Base-by-base conservation (phyloP, 2,113 vertebrate species). In the Ophiodon elongatus region DNA sequence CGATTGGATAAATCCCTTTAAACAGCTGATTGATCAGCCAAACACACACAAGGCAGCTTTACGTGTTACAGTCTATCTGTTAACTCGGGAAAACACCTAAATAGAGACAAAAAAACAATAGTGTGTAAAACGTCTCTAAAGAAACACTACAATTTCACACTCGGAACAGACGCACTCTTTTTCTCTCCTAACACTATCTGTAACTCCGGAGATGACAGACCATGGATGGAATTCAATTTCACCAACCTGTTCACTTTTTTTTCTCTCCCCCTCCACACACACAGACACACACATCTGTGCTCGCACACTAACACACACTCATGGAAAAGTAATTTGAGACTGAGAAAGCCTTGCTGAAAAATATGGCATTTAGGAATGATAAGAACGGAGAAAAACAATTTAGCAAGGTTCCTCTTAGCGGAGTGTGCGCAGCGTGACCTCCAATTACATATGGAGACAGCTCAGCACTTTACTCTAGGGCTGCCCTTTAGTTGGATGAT, bases 161-260 rank as follows among this genome's bases (percentile, higher is more conserved):
- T 77, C 15, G 2, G 37, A 62, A 60, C 43, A 76, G 75, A 60
- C 41, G 43, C 63, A 50, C 52, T 76, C 54, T 57, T 66, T 83
- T 73, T 69, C 72, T 60, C 59, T 70, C 27, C 73, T 79, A 66
- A 66, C 76, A 73, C 59, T 73, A 59, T 84, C 77, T 84, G 47
- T 54, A 87, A 41, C 35, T 80, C 65, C 57, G 59, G 68, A 81
- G 81, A 90, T 91, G 88, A 89, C 73, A 79, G 60, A 67, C 65
- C 54, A 72, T 72, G 43, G 88, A 88, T 62, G 81, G 87, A 91
- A 88, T 93, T 89, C 79, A 91, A 76, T 85, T 88, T 86, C 82
- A 69, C 68, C 85, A 87, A 37, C 52, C 35, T 57, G 27, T 31
- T 79, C 68, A 27, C 8, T 39, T 66, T 77, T 43, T 27, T 66